Evolutionary conservation across 2,113 vertebrate species (phyloP), one percentile per base, ranked within the genome.

Genomic region (Cinclus cinclus): DNA sequence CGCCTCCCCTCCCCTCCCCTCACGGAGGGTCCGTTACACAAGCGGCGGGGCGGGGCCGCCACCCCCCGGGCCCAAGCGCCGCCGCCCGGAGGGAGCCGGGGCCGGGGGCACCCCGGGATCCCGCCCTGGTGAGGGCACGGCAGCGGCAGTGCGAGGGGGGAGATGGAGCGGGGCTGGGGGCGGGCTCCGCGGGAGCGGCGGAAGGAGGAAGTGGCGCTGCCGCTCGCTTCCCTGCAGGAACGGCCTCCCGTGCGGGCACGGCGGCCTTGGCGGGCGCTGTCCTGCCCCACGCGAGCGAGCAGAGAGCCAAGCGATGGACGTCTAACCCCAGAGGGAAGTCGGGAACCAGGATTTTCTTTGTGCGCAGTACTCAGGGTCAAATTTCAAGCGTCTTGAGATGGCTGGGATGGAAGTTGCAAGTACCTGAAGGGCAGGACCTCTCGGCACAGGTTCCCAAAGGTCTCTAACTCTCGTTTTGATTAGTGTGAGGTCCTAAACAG

Each of bases 151-250:
- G 60, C 50, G 52, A 28, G 11, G 17, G 42, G 37, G 24, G 55
- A 37, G 39, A 19, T 35, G 53, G 41, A 58, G 69, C 35, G 30
- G 37, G 78, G 73, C 35, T 7, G 9, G 58, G 52, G 70, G 65
- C 49, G 77, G 52, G 82, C 9, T 19, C 15, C 10, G 58, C 17
- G 83, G 67, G 37, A 49, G 6, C 59, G 11, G 87, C 92, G 92
- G 95, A 85, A 92, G 92, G 87, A 78, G 95, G 93, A 96, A 93
- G 90, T 56, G 24, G 39, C 28, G 83, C 19, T 50, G 9, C 3
- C 22, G 0, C 17, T 23, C 24, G 28, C n/a, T 2, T 47, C 25
- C 25, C 30, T 2, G 24, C 41, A 5, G 77, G 64, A 63, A 1
- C 13, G 15, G 56, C 12, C 42, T 25, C 7, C 11, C 15, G 31